Conservation (phyloP, 2,113 vertebrate species). For the Tympanuchus pallidicinctus region DNA sequence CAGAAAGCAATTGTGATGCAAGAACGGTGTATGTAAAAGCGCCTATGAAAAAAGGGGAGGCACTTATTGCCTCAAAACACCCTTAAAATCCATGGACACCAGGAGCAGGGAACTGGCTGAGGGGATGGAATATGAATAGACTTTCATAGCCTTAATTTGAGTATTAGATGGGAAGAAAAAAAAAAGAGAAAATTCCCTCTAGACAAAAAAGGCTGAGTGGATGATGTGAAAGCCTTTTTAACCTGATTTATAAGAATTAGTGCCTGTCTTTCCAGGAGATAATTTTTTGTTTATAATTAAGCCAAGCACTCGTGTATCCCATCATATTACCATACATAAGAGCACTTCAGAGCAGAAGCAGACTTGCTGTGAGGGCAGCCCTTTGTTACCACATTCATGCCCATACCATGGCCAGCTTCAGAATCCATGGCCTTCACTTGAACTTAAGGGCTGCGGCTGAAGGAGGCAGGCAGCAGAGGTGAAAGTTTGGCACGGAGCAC, state of each 20-base stretch:
- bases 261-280: not conserved
- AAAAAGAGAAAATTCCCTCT: not conserved
- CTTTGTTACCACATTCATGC: not conserved
- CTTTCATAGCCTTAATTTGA: not conserved
- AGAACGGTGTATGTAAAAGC: slow-evolving; percentile 62
- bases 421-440: not conserved
- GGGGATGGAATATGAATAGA: not conserved
- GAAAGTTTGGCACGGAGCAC: not conserved
- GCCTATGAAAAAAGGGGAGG: slow-evolving; percentile 22
- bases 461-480: not conserved
- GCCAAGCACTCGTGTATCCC: not conserved
- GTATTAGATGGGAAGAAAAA: not conserved
- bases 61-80: slow-evolving; percentile 12
- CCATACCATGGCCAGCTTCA: not conserved
- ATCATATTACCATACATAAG: not conserved
- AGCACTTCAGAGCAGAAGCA: slow-evolving; percentile 20
- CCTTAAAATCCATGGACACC: not conserved
- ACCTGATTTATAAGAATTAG: not conserved
- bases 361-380: not conserved
- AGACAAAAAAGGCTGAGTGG: not conserved
- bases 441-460: not conserved
- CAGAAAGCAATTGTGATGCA: slow-evolving; percentile 60
- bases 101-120: not conserved
- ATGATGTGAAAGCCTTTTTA: not conserved
- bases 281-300: slow-evolving; percentile 56